Evolutionary conservation across 2,113 vertebrate species (phyloP).

Genomic region (Spea bombifrons): DNA sequence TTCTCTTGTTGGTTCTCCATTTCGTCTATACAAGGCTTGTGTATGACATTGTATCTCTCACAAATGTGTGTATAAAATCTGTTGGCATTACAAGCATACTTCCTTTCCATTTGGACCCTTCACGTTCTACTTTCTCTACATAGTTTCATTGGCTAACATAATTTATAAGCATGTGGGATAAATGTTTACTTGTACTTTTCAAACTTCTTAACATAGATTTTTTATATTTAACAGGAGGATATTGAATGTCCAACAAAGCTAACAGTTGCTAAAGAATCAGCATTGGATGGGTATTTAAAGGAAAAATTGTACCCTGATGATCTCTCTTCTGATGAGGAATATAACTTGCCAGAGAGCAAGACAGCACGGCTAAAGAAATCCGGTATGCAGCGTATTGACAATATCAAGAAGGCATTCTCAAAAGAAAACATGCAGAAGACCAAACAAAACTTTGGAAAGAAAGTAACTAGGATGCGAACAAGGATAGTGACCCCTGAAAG

Average conservation of each 20-base stretch:
- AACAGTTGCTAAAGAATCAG: slow-evolving; percentile 73
- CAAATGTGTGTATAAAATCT: too few relatives aligned
- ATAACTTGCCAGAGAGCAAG: slow-evolving; percentile 79
- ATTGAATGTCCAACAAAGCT: slow-evolving; percentile 79
- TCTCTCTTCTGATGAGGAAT: slow-evolving; percentile 94
- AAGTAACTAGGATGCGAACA: slow-evolving; percentile 83
- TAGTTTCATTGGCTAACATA: too few relatives aligned
- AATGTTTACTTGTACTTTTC: neutral
- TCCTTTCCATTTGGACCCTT: too few relatives aligned
- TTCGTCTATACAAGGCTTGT: too few relatives aligned
- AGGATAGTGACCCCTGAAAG: slow-evolving; percentile 89
- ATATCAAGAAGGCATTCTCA: slow-evolving; percentile 91
- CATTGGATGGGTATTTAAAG: slow-evolving; percentile 66
- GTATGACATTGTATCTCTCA: too few relatives aligned
- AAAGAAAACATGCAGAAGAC: slow-evolving; percentile 92
- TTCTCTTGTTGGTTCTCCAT: too few relatives aligned
- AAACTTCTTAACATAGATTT: neutral
- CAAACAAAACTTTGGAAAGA: slow-evolving; percentile 85
- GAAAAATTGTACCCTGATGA: slow-evolving; percentile 80
- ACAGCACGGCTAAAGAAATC: slow-evolving; percentile 82
- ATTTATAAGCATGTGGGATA: too few relatives aligned
- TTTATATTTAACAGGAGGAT: slow-evolving; percentile 74
- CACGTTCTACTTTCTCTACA: too few relatives aligned
- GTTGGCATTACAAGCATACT: too few relatives aligned
- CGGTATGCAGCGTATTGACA: slow-evolving; percentile 82